Percentiles rank a stretch among this genome's conserved stretches.
Evolutionary conservation across 1,140 invertebrate genomes (phyloP).

Genomic region (Drosophila mojavensis): DNA sequence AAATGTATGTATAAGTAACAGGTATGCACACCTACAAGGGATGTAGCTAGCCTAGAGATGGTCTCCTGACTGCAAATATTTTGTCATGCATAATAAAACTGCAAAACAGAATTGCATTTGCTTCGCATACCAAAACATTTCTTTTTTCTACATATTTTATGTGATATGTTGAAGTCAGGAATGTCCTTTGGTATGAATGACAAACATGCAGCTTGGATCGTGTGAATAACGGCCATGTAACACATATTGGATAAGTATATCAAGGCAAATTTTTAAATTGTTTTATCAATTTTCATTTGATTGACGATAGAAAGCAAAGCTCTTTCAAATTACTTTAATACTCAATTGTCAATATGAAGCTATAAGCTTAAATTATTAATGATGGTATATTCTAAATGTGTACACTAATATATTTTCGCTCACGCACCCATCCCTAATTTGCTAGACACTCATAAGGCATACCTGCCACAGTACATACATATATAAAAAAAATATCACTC

Average conservation of each 20-base stretch:
- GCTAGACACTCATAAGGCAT: constrained; percentile 21
- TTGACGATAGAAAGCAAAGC: too few relatives aligned
- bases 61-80: constrained; percentile 45
- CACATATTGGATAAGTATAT: too few relatives aligned
- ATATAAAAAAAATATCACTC: constrained; percentile 51
- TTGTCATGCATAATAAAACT: constrained; percentile 49
- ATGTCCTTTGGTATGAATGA: neutral
- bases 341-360: too few relatives aligned
- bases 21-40: neutral
- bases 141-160: neutral
- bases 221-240: too few relatives aligned
- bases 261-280: too few relatives aligned
- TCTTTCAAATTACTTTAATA: too few relatives aligned
- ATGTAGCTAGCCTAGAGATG: constrained; percentile 37
- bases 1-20: neutral
- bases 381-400: neutral
- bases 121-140: constrained; percentile 8
- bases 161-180: constrained; percentile 4
- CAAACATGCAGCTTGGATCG: neutral
- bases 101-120: constrained; percentile 37
- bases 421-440: constrained; percentile 54
- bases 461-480: constrained; percentile 15
- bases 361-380: too few relatives aligned
- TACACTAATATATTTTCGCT: neutral
- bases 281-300: too few relatives aligned